Evolutionary conservation across 2,888 invertebrate genomes (phyloP).

Genomic region (Eupithecia exiguata): DNA sequence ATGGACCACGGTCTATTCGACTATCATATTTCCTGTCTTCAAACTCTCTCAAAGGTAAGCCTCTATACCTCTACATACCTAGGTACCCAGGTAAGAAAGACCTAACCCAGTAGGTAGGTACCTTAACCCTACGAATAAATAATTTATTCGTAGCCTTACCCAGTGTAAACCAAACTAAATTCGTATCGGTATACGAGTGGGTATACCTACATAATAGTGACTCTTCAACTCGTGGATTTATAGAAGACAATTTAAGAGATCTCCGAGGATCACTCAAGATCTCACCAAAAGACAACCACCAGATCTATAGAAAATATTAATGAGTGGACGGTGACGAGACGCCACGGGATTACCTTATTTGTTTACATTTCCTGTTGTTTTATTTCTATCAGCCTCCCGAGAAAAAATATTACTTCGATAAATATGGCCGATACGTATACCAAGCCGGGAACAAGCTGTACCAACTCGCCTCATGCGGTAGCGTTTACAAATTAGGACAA

Average conservation of each 20-base stretch:
- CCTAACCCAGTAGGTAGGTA: not conserved
- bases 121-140: too few species aligned
- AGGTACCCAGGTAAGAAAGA: not conserved
- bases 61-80: not conserved
- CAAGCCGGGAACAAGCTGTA: conserved; percentile 60
- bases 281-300: too few species aligned
- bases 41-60: conserved; percentile 52
- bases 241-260: too few species aligned
- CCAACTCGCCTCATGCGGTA: conserved; percentile 63
- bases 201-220: not conserved
- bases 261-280: too few species aligned
- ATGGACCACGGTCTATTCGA: conserved; percentile 55
- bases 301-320: not conserved
- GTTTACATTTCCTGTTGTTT: not conserved
- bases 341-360: not conserved
- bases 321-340: not conserved
- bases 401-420: conserved; percentile 59
- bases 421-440: conserved; percentile 59
- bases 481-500: conserved; percentile 56
- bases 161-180: not conserved
- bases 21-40: conserved; percentile 61
- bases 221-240: too few species aligned
- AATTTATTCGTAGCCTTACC: too few species aligned
- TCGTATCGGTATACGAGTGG: not conserved
- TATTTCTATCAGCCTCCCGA: conserved; percentile 30